These are phyloP conservation scores for Chionomys nivalis DNA, from an alignment of 2,113 vertebrate genomes.

Conservation along the genomic window DNA sequence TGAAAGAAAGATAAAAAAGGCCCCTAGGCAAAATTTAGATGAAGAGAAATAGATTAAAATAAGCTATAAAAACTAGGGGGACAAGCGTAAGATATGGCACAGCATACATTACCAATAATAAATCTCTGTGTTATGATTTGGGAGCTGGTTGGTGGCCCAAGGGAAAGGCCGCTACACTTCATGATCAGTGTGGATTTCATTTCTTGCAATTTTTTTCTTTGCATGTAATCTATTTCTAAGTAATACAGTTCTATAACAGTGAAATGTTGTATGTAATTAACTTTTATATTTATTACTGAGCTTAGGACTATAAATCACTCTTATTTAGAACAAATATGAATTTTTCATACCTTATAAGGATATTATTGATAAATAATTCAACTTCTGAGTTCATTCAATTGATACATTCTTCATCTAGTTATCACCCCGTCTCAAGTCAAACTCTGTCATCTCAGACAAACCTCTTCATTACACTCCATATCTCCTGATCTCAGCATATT, in stretches of 20 bases:
- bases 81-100: not conserved
- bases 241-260: not conserved
- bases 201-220: not conserved
- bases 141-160: not conserved
- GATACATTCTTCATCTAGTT: not conserved
- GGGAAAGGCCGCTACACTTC: not conserved
- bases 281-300: not conserved
- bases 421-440: not conserved
- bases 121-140: not conserved
- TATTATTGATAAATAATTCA: not conserved
- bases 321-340: constrained; percentile 5
- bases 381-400: not conserved
- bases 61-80: not conserved
- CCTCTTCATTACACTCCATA: not conserved
- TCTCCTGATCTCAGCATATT: not conserved
- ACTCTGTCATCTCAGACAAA: not conserved
- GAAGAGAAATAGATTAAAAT: not conserved
- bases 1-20: not conserved
- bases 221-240: not conserved
- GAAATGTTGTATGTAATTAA: not conserved
- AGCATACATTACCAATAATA: not conserved
- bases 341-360: not conserved
- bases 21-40: not conserved
- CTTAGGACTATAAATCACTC: not conserved
- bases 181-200: not conserved